Conservation (phyloP, 2,888 invertebrate species). For the Lasioglossum zephyrum region DNA sequence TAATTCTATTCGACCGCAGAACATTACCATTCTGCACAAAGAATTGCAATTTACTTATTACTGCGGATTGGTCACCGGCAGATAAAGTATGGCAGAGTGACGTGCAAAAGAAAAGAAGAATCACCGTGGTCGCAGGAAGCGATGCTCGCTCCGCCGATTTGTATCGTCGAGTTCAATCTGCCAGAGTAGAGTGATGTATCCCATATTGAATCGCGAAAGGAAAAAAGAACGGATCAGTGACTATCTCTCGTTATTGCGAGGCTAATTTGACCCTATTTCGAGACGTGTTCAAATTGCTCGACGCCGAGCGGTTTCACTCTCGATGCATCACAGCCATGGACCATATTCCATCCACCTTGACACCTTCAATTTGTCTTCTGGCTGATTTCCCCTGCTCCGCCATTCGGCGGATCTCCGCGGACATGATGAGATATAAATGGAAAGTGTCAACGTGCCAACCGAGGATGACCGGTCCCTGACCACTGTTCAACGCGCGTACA, state of each 20-base stretch:
- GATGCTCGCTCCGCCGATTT: neutral
- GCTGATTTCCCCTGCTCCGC: slow-evolving; percentile 31
- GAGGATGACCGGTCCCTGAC: slow-evolving; percentile 59
- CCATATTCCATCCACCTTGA: slow-evolving; percentile 56
- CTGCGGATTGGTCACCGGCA: neutral
- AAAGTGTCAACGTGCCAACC: slow-evolving; percentile 75
- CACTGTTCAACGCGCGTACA: slow-evolving; percentile 60
- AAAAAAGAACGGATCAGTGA: neutral
- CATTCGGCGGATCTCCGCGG: slow-evolving; percentile 54
- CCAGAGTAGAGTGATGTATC: neutral
- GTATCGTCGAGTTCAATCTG: neutral
- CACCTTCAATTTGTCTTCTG: slow-evolving; percentile 61
- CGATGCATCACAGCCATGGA: slow-evolving; percentile 44
- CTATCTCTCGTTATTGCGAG: slow-evolving; percentile 9
- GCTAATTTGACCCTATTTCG: slow-evolving; percentile 18
- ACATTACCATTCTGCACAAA: no score
- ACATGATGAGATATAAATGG: slow-evolving; percentile 74
- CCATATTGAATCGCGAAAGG: slow-evolving; percentile 4
- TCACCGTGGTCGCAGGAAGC: neutral
- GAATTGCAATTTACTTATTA: no score
- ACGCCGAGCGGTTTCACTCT: slow-evolving; percentile 56
- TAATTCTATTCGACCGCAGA: no score
- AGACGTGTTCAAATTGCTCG: slow-evolving; percentile 27
- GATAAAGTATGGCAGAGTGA: neutral
- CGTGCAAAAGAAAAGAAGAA: neutral